These are phyloP conservation scores for Oreochromis niloticus DNA, from an alignment of 2,113 vertebrate species.

Conservation along the genomic window DNA sequence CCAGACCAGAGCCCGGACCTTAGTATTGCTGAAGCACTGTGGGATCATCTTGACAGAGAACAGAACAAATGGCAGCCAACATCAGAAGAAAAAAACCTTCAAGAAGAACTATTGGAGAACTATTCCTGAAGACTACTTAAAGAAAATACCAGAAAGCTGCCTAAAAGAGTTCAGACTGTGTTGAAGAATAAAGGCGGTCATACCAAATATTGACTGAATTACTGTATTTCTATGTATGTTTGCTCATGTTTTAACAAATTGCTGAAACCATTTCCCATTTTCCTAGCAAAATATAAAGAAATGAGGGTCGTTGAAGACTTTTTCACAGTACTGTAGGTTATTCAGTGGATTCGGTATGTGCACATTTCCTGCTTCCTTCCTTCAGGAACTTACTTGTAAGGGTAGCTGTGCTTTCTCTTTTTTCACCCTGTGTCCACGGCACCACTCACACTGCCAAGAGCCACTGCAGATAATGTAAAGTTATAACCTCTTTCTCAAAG, in stretches of 20 bases:
- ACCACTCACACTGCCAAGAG: slow-evolving; percentile 75
- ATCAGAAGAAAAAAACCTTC: neutral
- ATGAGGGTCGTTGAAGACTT: neutral
- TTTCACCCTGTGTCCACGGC: slow-evolving; percentile 35
- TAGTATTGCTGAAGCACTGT: neutral
- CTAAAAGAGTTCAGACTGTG: neutral
- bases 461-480: slow-evolving; percentile 59
- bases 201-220: neutral
- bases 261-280: neutral
- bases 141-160: neutral
- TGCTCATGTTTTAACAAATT: neutral
- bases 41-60: neutral
- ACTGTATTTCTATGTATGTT: neutral
- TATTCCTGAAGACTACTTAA: neutral
- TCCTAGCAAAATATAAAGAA: neutral
- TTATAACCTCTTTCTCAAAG: neutral
- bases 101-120: neutral
- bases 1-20: neutral
- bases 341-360: neutral
- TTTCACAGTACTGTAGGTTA: neutral
- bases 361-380: neutral
- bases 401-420: slow-evolving; percentile 13
- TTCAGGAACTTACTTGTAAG: slow-evolving; percentile 44
- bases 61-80: neutral
- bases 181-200: neutral